Percentiles rank a stretch among this genome's conserved stretches.
These are phyloP conservation scores for Mycalesis mineus DNA, from an alignment of 2,888 invertebrate genomes.

Conservation along the genomic window DNA sequence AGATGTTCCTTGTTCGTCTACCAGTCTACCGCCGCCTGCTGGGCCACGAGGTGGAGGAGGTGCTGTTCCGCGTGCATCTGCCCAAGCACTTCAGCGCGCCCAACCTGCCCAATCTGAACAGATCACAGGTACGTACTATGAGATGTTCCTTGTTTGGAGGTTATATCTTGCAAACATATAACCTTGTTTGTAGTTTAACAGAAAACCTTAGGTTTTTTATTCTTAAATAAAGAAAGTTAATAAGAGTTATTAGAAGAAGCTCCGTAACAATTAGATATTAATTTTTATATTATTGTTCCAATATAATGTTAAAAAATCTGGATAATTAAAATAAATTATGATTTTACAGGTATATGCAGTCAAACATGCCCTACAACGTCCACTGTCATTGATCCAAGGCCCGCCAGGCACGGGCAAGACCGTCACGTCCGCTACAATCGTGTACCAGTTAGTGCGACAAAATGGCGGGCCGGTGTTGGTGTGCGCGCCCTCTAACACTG, in stretches of 20 bases:
- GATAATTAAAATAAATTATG: not conserved
- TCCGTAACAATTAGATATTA: too few relatives aligned
- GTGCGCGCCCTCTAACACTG: constrained; percentile 99
- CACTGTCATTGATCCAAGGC: constrained; percentile 97
- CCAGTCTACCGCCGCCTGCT: constrained; percentile 97
- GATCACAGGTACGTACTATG: constrained; percentile 94
- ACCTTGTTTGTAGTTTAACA: too few relatives aligned
- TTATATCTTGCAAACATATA: too few relatives aligned
- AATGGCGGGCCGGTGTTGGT: constrained; percentile 96
- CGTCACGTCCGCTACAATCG: constrained; percentile 99
- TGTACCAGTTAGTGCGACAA: constrained; percentile 97
- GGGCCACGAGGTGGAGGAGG: constrained; percentile 96
- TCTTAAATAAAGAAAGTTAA: too few relatives aligned
- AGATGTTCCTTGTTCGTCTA: constrained; percentile 98
- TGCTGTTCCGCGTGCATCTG: constrained; percentile 91
- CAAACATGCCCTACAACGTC: constrained; percentile 97
- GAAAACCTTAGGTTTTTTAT: too few relatives aligned
- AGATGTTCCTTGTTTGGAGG: constrained; percentile 99
- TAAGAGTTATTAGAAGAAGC: too few relatives aligned
- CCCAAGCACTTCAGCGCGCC: constrained; percentile 99
- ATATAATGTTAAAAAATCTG: too few relatives aligned
- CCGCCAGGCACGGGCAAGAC: constrained; percentile 99
- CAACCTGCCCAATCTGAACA: constrained; percentile 97
- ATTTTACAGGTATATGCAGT: constrained; percentile 92
- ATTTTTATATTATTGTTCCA: too few relatives aligned